Evolutionary conservation across 2,888 invertebrate genomes (phyloP), one percentile per base, ranked within the genome.

Genomic region (Hartigia nigra): DNA sequence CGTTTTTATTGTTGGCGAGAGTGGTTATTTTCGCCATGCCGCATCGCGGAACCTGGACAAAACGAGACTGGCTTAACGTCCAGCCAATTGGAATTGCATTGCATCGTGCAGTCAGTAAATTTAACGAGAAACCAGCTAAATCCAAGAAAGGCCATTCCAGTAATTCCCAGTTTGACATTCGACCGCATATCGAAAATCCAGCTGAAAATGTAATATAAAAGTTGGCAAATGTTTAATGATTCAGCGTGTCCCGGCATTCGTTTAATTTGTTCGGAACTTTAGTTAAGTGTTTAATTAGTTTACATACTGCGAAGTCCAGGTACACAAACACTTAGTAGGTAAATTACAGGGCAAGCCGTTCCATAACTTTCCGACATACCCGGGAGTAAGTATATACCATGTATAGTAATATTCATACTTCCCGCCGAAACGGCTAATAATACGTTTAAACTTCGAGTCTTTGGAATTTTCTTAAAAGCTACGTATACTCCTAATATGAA

Each of bases 261-360:
- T 88, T 88, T 84, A 87, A 88, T 88, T 88, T 86, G 86, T 86
- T 87, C 82, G 84, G 82, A 89, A 87, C 84, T 88, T 87, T 81
- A 83, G 85, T 86, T 86, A 86, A 88, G 86, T 88, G 87, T 88
- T 89, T 89, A 89, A 89, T 89, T 89, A 88, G 87, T 86, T 88
- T 86, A 86, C 86, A 86, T 85, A 84, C 84, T 84, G 84, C 78
- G 82, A 78, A 82, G 81, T 4, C 82, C 83, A 81, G 86, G 84
- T 88, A 86, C 83, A 86, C 89, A 87, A 89, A 88, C 88, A 89
- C 88, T 89, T 89, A 86, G 86, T 87, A 86, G 89, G 87, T 88
- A 89, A 89, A 88, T 89, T 88, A 88, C 87, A 88, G 85, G 85
- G 81, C 84, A 82, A 86, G 86, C 86, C 82, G 87, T 88, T 88